Evolutionary conservation across 2,888 invertebrate species (phyloP).

Genomic region (Leptopilina syphax): DNA sequence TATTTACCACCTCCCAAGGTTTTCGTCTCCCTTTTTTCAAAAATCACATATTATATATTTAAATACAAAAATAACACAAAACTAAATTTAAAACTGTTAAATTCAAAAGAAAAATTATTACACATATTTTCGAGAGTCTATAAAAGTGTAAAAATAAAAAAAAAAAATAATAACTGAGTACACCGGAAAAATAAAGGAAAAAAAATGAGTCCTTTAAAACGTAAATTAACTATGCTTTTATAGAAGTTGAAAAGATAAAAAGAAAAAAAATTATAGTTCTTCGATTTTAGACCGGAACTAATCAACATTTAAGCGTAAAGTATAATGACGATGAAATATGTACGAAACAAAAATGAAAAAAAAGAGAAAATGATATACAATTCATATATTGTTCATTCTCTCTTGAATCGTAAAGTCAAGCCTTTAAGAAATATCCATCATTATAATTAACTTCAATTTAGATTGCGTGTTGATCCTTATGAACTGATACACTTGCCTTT

Average conservation of each 20-base stretch:
- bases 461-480: conserved; percentile 8
- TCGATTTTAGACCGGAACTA: neutral
- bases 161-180: too few species aligned
- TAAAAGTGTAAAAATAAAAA: too few species aligned
- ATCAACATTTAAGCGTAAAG: neutral
- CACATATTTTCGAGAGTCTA: too few species aligned
- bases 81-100: too few species aligned
- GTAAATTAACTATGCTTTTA: neutral
- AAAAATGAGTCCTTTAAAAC: neutral
- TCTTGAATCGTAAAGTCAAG: neutral
- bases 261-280: too few species aligned
- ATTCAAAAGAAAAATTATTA: too few species aligned
- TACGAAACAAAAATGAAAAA: neutral
- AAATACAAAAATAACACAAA: too few species aligned
- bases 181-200: too few species aligned
- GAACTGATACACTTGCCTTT: neutral
- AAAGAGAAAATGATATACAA: neutral
- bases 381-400: neutral
- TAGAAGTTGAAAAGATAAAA: too few species aligned
- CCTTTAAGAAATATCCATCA: neutral
- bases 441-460: conserved; percentile 3
- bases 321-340: neutral
- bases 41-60: too few species aligned
- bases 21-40: too few species aligned
- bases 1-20: too few species aligned